phyloP scores from a whole-genome alignment of 1,140 invertebrate genomes.

The Drosophila lini region DNA sequence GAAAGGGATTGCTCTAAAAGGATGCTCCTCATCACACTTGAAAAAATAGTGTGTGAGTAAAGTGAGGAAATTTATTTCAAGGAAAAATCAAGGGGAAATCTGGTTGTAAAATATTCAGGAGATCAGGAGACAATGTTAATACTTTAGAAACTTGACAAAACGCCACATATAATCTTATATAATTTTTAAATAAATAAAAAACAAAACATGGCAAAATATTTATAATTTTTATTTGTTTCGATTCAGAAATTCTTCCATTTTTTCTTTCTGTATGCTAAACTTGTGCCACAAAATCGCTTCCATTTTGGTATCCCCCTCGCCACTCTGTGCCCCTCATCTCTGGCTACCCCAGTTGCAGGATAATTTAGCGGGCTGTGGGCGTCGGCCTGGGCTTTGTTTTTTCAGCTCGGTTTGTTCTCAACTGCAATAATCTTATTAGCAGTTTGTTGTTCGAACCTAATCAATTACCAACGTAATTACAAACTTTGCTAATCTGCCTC shows the following conservation, averaged over 20 bases:
- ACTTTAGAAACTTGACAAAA: too few relatives aligned
- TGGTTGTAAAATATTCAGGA: too few relatives aligned
- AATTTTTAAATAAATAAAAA: too few relatives aligned
- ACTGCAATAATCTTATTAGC: slow-evolving; percentile 84
- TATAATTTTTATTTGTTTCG: too few relatives aligned
- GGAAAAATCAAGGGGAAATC: background rate
- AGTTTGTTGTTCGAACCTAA: slow-evolving; percentile 85
- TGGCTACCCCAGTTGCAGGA: slow-evolving; percentile 11
- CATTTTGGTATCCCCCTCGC: slow-evolving; percentile 58
- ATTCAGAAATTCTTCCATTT: too few relatives aligned
- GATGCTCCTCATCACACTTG: slow-evolving; percentile 31
- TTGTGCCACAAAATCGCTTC: slow-evolving; percentile 80
- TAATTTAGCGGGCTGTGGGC: slow-evolving; percentile 35
- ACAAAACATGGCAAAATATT: too few relatives aligned
- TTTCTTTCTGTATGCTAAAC: slow-evolving; percentile 45
- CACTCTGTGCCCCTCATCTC: background rate
- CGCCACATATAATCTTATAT: too few relatives aligned
- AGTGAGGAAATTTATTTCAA: background rate
- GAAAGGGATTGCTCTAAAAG: slow-evolving; percentile 19
- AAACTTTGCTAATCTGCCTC: slow-evolving; percentile 84
- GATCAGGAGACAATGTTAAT: too few relatives aligned
- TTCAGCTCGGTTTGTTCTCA: slow-evolving; percentile 80
- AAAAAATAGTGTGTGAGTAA: background rate
- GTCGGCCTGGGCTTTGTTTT: slow-evolving; percentile 63
- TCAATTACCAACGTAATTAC: slow-evolving; percentile 85